phyloP scores from a whole-genome alignment of 2,113 vertebrate species.

The Clarias gariepinus region DNA sequence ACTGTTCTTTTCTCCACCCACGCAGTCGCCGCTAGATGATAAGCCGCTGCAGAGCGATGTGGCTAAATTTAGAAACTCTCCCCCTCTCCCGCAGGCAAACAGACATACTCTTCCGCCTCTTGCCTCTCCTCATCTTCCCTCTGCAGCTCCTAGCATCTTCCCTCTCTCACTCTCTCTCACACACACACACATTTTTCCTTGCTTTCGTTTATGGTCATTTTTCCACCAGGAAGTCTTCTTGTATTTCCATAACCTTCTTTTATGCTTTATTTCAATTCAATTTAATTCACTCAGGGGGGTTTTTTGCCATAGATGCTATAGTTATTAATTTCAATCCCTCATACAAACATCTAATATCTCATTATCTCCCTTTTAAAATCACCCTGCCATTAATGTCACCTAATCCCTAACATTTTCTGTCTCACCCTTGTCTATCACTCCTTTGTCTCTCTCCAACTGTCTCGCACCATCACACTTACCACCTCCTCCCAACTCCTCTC shows the following conservation, averaged over 20 bases:
- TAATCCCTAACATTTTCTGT: not conserved
- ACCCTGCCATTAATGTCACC: not conserved
- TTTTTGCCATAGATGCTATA: not conserved
- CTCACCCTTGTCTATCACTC: not conserved
- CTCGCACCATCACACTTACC: constrained; percentile 12
- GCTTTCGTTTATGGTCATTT: constrained; percentile 49
- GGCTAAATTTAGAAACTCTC: constrained; percentile 74
- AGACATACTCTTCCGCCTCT: constrained; percentile 24
- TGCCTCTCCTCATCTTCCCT: constrained; percentile 34
- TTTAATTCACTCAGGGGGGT: not conserved
- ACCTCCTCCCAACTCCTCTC: not conserved
- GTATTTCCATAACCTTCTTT: not conserved
- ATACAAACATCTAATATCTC: not conserved
- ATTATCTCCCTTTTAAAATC: not conserved
- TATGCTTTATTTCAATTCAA: not conserved
- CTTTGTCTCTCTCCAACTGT: not conserved
- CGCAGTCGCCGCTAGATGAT: constrained; percentile 63
- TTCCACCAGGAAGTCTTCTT: constrained; percentile 50
- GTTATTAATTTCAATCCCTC: not conserved
- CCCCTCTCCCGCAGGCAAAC: constrained; percentile 56
- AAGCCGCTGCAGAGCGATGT: constrained; percentile 68
- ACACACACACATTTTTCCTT: not conserved
- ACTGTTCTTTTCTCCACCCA: constrained; percentile 56
- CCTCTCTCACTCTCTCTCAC: not conserved
- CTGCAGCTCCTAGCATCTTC: constrained; percentile 43